Evolutionary conservation across 2,113 vertebrate species (phyloP), one percentile per base, ranked within the genome.

Genomic region (Salvelinus fontinalis): DNA sequence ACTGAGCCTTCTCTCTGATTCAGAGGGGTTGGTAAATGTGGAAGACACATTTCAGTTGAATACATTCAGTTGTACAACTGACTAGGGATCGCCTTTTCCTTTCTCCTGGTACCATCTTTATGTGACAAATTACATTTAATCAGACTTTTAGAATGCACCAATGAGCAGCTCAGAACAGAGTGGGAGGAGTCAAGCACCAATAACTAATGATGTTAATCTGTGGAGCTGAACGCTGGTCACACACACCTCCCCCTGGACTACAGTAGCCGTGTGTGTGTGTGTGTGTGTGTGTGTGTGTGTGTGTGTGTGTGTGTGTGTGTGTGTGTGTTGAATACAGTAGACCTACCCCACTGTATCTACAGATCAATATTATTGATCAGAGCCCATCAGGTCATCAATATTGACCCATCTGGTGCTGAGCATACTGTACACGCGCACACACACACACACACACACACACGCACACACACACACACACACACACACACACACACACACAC

Each of bases 351-450:
- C 88, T 92, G 88, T 90, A 91, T 88, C 54, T 79, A 74, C 82
- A 48, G 79, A 92, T 92, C 89, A 87, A 90, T 90, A 88, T 60
- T 74, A 80, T 64, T 65, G 83, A 92, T 90, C 81, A 76, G 64
- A 77, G 68, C 39, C 71, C n/a, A n/a, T 62, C 76, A 54, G 51
- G 13, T 54, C 69, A 83, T 88, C 89, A 84, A 90, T 89, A 83
- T 44, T 7, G 48, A 24, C 75, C 84, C 89, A 88, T 83, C 86
- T 90, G 89, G 76, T 74, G 5, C 78, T 71, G 75, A 54, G 27
- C 39, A 20, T 62, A 51, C 60, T 65, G 13, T 24, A 59, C 73
- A 49, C 62, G n/a, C n/a, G 54, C 64, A 68, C 65, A 67, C 73
- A 54, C 60, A 75, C 73, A 48, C 72, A 51, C 77, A 75, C 75